Percentiles rank a stretch among this genome's conserved stretches.
Evolutionary conservation across 2,113 vertebrate species (phyloP).

Genomic region (Myiopsitta monachus): DNA sequence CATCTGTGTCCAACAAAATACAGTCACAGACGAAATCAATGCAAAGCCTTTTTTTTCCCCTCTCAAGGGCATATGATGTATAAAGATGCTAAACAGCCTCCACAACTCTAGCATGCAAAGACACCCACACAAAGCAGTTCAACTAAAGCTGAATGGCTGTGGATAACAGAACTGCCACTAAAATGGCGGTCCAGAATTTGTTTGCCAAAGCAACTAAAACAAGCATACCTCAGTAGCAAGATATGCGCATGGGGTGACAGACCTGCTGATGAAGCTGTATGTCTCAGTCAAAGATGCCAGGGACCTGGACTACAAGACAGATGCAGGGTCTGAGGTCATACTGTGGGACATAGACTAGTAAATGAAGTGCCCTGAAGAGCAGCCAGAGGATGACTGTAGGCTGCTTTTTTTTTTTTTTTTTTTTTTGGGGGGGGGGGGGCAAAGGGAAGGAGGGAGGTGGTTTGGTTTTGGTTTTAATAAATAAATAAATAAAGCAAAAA

Average conservation of each 20-base stretch:
- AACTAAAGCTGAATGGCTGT: background rate
- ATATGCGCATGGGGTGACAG: fast-evolving
- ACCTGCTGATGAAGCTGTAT: background rate
- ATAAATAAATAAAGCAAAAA: background rate
- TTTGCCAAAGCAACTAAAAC: background rate
- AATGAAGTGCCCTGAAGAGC: background rate
- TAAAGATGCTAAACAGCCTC: background rate
- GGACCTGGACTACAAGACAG: background rate
- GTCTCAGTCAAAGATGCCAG: background rate
- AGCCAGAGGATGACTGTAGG: background rate
- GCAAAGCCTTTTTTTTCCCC: background rate
- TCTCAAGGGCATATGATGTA: background rate
- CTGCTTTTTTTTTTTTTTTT: background rate
- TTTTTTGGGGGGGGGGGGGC: too few species aligned
- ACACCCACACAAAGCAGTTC: background rate
- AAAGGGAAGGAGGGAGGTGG: background rate
- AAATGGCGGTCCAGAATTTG: background rate
- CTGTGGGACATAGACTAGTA: background rate
- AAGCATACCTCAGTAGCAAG: background rate
- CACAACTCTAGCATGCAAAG: background rate
- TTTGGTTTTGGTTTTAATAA: background rate
- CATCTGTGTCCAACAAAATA: background rate
- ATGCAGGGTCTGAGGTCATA: fast-evolving
- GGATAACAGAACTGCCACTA: background rate
- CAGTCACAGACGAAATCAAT: background rate